Conservation (phyloP, 2,797 vertebrate genomes). For the Florisuga fusca region DNA sequence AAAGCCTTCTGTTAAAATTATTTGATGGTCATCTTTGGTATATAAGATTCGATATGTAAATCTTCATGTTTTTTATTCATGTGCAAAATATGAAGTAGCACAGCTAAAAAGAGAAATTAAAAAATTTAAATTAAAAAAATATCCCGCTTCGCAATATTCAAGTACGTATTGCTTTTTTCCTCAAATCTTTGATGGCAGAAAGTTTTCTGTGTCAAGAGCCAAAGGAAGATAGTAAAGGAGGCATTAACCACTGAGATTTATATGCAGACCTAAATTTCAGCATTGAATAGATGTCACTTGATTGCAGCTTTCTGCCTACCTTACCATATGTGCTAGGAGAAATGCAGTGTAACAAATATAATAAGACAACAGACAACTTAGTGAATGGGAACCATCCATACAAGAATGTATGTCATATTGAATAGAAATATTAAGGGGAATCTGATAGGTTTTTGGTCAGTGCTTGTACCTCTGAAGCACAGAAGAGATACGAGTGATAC, state of each 20-base stretch:
- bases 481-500: neutral
- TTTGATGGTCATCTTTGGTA: conserved; percentile 14
- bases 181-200: neutral
- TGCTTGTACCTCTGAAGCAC: neutral
- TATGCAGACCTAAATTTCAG: neutral
- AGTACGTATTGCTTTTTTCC: neutral
- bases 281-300: neutral
- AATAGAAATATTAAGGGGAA: neutral
- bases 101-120: neutral
- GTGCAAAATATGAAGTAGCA: conserved; percentile 18
- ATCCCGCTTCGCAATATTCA: neutral
- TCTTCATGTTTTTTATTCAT: neutral
- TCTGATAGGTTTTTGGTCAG: neutral
- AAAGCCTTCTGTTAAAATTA: conserved; percentile 27
- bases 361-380: neutral
- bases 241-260: conserved; percentile 2
- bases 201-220: neutral
- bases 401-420: neutral
- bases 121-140: neutral
- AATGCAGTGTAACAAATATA: neutral
- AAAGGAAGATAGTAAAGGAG: conserved; percentile 19
- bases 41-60: neutral
- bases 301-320: neutral
- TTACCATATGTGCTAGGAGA: neutral
- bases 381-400: neutral